These are phyloP conservation scores for Urocolius indicus DNA, from an alignment of 2,113 vertebrate genomes.

Conservation along the genomic window DNA sequence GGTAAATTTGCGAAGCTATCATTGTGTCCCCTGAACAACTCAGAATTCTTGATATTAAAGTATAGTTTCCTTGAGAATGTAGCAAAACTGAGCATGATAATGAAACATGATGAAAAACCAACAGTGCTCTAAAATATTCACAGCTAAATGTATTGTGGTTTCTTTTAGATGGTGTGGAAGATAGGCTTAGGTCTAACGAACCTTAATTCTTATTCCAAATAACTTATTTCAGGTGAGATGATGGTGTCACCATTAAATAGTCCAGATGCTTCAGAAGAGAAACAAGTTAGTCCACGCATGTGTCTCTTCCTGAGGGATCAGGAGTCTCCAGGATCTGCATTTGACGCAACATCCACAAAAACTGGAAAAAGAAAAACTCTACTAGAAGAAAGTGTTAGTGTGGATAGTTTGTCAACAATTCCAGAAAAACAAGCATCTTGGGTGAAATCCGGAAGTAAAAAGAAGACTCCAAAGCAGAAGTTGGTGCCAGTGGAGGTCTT, in stretches of 20 bases:
- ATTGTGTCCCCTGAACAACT: neutral
- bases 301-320: slow-evolving; percentile 66
- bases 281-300: slow-evolving; percentile 71
- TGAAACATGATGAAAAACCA: neutral
- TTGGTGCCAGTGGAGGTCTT: neutral
- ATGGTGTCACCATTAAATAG: slow-evolving; percentile 81
- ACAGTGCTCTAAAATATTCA: neutral
- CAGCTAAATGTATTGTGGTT: neutral
- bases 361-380: neutral
- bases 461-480: neutral
- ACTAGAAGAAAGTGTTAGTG: neutral
- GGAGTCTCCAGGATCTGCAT: slow-evolving; percentile 35
- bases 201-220: neutral
- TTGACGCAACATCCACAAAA: neutral
- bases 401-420: neutral
- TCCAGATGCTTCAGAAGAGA: slow-evolving; percentile 57
- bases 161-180: neutral
- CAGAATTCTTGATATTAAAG: neutral
- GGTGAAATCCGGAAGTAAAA: neutral
- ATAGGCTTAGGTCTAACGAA: neutral
- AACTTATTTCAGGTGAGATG: slow-evolving; percentile 82
- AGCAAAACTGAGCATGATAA: neutral
- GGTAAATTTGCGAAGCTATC: neutral
- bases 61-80: neutral
- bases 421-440: neutral